Evolutionary conservation across 2,888 invertebrate species (phyloP).

Genomic region (Petrophora chlorosata): DNA sequence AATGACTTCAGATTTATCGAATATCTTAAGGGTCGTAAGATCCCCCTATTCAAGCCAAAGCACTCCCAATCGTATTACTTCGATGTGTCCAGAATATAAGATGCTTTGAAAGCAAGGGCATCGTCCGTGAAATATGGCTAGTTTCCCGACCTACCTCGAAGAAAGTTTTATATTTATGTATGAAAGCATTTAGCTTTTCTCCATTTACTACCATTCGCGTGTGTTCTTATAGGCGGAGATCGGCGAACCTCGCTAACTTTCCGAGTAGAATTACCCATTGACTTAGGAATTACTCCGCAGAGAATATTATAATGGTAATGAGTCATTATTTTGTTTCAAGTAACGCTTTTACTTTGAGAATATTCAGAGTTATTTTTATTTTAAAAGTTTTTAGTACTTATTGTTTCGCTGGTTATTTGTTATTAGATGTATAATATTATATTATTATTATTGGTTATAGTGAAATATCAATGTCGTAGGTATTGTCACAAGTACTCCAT

Average conservation of each 20-base stretch:
- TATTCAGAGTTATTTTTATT: slow-evolving; percentile 7
- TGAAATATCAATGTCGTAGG: too few relatives aligned
- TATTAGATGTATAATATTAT: too few relatives aligned
- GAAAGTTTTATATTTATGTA: slow-evolving; percentile 35
- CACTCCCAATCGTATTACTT: slow-evolving; percentile 24
- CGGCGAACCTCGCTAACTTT: slow-evolving; percentile 8
- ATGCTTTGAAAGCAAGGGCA: slow-evolving; percentile 29
- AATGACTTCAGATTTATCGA: slow-evolving; percentile 11
- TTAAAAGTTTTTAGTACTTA: too few relatives aligned
- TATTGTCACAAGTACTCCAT: too few relatives aligned
- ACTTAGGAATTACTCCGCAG: slow-evolving; percentile 13
- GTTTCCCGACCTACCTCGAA: slow-evolving; percentile 22
- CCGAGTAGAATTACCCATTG: slow-evolving; percentile 17
- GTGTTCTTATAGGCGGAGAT: slow-evolving; percentile 10
- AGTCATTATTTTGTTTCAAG: slow-evolving; percentile 10
- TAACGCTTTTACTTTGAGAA: slow-evolving; percentile 13
- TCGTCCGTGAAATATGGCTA: slow-evolving; percentile 33
- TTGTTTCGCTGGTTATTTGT: too few relatives aligned
- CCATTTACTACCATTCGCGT: slow-evolving; percentile 17
- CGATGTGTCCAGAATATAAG: slow-evolving; percentile 28
- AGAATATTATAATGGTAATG: slow-evolving; percentile 17
- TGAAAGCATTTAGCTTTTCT: slow-evolving; percentile 21
- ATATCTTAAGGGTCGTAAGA: slow-evolving; percentile 8
- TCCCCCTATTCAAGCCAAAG: neutral
- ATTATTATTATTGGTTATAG: too few relatives aligned